These are phyloP conservation scores for Malacoraja senta DNA, from an alignment of 2,797 vertebrate genomes.

Conservation along the genomic window DNA sequence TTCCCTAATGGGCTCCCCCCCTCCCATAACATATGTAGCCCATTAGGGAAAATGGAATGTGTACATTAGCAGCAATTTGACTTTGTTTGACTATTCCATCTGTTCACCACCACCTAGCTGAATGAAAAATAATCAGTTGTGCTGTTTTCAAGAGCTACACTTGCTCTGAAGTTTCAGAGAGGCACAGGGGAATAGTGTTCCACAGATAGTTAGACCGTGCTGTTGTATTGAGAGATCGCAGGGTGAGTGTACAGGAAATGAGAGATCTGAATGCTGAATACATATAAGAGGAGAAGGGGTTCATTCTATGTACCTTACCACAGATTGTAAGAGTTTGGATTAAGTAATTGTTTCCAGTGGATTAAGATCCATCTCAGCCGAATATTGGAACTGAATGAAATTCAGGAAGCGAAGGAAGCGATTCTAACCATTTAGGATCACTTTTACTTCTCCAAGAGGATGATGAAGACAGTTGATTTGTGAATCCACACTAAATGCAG, in stretches of 20 bases:
- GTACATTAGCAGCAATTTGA: not conserved
- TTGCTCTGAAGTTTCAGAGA: not conserved
- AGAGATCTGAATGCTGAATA: not conserved
- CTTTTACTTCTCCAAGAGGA: not conserved
- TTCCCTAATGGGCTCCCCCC: not conserved
- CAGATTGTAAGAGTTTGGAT: not conserved
- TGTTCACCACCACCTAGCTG: not conserved
- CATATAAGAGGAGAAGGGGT: not conserved
- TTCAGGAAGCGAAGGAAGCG: not conserved
- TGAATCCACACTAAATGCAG: not conserved
- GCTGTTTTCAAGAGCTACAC: not conserved
- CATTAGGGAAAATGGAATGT: slow-evolving; percentile 20
- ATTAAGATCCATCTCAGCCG: not conserved
- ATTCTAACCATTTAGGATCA: not conserved
- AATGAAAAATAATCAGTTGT: not conserved
- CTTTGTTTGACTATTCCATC: slow-evolving; percentile 14
- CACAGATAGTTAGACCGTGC: not conserved
- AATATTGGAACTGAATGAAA: not conserved
- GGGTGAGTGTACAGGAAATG: not conserved
- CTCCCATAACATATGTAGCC: not conserved
- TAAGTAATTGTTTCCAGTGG: not conserved
- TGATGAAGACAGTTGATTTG: not conserved
- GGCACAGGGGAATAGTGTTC: not conserved
- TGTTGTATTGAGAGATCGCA: not conserved
- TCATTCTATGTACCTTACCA: not conserved